Evolutionary conservation across 2,113 vertebrate genomes (phyloP).

Genomic region (Tautogolabrus adspersus): DNA sequence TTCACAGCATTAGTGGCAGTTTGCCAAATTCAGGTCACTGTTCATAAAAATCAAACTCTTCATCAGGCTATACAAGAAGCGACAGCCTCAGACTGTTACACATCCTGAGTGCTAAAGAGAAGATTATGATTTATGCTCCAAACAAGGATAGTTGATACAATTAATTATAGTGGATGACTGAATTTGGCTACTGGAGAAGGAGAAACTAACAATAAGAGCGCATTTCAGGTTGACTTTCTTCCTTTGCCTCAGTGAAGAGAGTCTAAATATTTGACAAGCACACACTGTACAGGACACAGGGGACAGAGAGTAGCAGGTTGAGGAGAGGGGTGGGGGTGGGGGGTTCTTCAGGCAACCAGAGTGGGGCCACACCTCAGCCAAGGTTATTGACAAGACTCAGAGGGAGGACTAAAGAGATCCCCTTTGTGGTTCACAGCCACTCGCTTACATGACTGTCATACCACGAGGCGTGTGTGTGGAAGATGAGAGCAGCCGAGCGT

Average conservation of each 20-base stretch:
- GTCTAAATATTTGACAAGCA: conserved; percentile 43
- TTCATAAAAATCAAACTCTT: not conserved
- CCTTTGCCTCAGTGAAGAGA: not conserved
- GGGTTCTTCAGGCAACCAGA: not conserved
- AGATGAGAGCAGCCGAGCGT: conserved; percentile 51
- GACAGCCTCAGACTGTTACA: conserved; percentile 9
- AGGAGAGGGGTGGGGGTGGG: not conserved
- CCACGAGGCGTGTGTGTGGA: conserved; percentile 39
- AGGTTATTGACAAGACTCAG: conserved; percentile 31
- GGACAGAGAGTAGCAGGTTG: not conserved
- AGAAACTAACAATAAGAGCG: conserved; percentile 13
- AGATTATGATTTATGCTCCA: conserved; percentile 33
- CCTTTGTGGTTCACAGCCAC: conserved; percentile 60
- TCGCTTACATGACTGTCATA: conserved; percentile 56
- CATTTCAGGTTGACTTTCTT: conserved; percentile 41
- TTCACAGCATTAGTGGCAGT: not conserved
- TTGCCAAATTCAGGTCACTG: not conserved
- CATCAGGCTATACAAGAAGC: not conserved
- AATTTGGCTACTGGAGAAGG: conserved; percentile 14
- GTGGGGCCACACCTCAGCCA: conserved; percentile 10
- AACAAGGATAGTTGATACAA: conserved; percentile 9
- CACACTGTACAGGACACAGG: not conserved
- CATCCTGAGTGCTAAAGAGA: conserved; percentile 2
- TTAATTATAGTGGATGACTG: conserved; percentile 38
- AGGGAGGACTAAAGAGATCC: conserved; percentile 43